Evolutionary conservation across 2,797 vertebrate genomes (phyloP), one percentile per base, ranked within the genome.

Genomic region (Lepilemur ruficaudatus): DNA sequence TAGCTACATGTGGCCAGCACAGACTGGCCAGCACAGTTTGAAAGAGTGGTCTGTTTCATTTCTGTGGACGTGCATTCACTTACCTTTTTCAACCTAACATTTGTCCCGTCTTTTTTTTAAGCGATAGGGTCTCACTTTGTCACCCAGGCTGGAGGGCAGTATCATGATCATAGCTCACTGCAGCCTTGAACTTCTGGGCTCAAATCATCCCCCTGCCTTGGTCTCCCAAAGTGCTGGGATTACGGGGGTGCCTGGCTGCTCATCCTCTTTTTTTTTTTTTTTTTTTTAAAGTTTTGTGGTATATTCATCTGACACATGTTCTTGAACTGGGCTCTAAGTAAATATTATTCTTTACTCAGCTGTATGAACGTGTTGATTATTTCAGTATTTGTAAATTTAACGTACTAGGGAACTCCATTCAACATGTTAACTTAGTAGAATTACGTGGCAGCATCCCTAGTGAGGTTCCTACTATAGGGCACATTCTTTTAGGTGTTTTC

Each of bases 321-420:
- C 69, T 80, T 96, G 35, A 90, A 50, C 38, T 87, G 65, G 48
- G 63, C 35, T 70, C 2, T 90, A 30, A 72, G 32, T 82, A 50
- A 91, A 48, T 70, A 65, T 18, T 76, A 14, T 32, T 75, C 38
- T 72, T 88, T 79, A 59, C 11, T 92, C 12, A 28, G 25, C 73
- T 89, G 11, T 91, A 32, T 46, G 32, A 73, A 57, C 38, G 25
- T 7, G 48, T 30, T 46, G 59, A 8, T 89, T 73, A 41, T 89
- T 69, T 92, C 23, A 38, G 14, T 73, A 35, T 89, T 91, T n/a
- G 5, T 55, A 15, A 79, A 61, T 35, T 67, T 41, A 83, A 23
- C 17, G 30, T 46, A 23, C 10, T 38, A 50, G 23, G n/a, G 69
- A 35, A 8, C 28, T 72, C 12, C 17, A 43, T 52, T 83, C 72